Evolutionary conservation across 2,888 invertebrate species (phyloP), one percentile per base, ranked within the genome.

Genomic region (Callyntrura guangdongensis): DNA sequence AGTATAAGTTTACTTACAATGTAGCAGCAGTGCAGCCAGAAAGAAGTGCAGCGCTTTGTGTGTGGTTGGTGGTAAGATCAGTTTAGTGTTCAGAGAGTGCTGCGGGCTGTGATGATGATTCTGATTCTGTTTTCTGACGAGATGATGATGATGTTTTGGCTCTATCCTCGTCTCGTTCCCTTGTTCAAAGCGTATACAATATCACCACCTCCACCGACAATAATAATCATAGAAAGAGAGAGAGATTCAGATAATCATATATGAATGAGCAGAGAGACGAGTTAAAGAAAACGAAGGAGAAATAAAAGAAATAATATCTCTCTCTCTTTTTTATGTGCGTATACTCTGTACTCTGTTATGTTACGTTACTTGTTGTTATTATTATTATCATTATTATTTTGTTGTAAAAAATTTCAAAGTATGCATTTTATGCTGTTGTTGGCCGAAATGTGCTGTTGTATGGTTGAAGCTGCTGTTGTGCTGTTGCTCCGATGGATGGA

Each of bases 381-480:
- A 67, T 67, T 53, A 61, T 61, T 20, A 14, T 67, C 22, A 27
- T 67, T 67, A 5, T 22, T 67, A 27, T 67, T 67, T 14, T 67
- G 22, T n/a, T 64, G 1, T 27, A 27, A 74, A 61, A 74, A 22
- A 5, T 74, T n/a, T 74, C 74, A 74, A 74, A 49, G 74, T 74
- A 74, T 47, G 17, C 17, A 72, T 45, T n/a, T 17, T 12, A 12
- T 4, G 20, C 1, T 45, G 69, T 56, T 20, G 69, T 9, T 72
- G 69, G 45, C 69, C 45, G 12, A n/a, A n/a, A n/a, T n/a, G n/a
- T n/a, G n/a, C n/a, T n/a, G n/a, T n/a, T n/a, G n/a, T n/a, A n/a
- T n/a, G n/a, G n/a, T n/a, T n/a, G n/a, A n/a, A n/a, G 69, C 36
- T 69, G 64, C 2, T 1, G 12, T 25, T 22, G 74, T 74, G 27